Conservation (phyloP, 1,140 invertebrate species). For the Acyrthosiphon pisum region DNA sequence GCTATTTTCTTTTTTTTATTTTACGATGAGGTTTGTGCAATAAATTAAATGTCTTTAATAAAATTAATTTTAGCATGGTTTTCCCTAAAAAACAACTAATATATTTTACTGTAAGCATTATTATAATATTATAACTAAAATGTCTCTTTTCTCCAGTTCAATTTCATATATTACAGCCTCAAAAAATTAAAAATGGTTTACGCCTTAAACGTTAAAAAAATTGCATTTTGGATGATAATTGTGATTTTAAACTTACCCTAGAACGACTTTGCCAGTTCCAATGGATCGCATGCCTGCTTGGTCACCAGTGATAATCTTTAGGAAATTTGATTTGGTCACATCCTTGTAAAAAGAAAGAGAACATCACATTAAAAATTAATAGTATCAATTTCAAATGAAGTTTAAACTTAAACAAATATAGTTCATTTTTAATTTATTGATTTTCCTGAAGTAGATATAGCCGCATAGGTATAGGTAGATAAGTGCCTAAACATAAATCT, state of each 20-base stretch:
- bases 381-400: not conserved
- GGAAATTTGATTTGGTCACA: conserved; percentile 50
- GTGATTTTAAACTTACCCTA: conserved; percentile 40
- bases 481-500: too few relatives aligned
- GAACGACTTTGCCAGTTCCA: conserved; percentile 53
- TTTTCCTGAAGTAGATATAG: not conserved
- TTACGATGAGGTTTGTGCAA: not conserved
- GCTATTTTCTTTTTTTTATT: not conserved
- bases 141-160: not conserved
- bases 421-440: not conserved
- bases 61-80: not conserved
- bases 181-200: not conserved
- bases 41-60: not conserved
- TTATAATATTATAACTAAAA: not conserved
- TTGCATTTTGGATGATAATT: not conserved
- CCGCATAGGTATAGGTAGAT: too few relatives aligned
- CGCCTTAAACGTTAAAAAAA: not conserved
- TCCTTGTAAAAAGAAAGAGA: conserved; percentile 60
- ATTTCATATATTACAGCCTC: not conserved
- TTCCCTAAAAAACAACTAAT: not conserved
- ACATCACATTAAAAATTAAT: not conserved
- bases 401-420: not conserved
- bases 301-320: conserved; percentile 52
- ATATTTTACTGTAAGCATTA: not conserved
- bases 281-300: conserved; percentile 24